Evolutionary conservation across 1,140 invertebrate genomes (phyloP), one percentile per base, ranked within the genome.

Genomic region (Archivesica marissinica): DNA sequence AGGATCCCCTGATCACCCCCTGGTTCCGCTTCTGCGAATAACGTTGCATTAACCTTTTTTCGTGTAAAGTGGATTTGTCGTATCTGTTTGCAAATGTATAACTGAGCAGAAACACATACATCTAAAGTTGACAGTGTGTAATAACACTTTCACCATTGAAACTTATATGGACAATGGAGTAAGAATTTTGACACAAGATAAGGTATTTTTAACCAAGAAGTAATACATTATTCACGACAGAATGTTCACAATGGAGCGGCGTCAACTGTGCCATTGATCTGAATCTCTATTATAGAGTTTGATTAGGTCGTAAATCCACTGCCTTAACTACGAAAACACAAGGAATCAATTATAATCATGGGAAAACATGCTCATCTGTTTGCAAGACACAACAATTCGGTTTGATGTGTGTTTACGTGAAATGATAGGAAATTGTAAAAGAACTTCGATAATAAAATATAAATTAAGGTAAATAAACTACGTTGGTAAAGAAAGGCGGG

Each of bases 341-440:
- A 81, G 44, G 70, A 81, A 68, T 70, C 78, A 81, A 81, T 81
- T 81, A 81, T 81, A 79, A 79, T 79, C 66, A 79, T 79, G 78
- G 52, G 78, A 70, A 70, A 70, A 54, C 78, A 81, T 70, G 78
- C 35, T 54, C 64, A 20, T 81, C 61, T 81, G 78, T 81, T 81
- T 61, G 59, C 33, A 17, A 70, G 61, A 47, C 59, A n/a, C 44
- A 54, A 38, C 2, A 47, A 30, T 64, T 25, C 61, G 15, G 78
- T 52, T 70, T 81, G 61, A 68, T 70, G 17, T 81, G 59, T 68
- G 28, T 81, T 70, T 81, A 50, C 64, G 35, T 52, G 78, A 64
- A 52, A n/a, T 81, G 35, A 50, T 52, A 70, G 78, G 61, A 70
- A 81, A 79, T 79, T 79, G 59, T 61, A 41, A 25, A 47, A 64